Conservation (phyloP, 2,888 invertebrate genomes). For the Glyphotaelius pellucidus region DNA sequence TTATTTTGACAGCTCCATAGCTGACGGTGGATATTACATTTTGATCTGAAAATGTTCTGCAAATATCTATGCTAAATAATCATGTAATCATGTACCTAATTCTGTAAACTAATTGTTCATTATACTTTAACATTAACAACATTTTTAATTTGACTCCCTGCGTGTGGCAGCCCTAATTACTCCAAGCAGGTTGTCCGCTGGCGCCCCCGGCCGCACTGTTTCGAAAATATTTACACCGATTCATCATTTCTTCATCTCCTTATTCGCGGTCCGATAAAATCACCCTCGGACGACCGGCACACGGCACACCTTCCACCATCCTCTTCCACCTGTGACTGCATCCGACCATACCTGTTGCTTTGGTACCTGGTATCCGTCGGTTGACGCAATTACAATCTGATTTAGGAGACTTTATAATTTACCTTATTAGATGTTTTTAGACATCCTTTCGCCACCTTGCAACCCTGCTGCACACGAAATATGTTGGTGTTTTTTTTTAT, state of each 20-base stretch:
- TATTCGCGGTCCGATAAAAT: constrained; percentile 42
- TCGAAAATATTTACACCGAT: constrained; percentile 41
- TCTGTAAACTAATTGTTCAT: not conserved
- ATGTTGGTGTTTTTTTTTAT: not conserved
- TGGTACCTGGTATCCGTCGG: not conserved
- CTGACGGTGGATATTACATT: too few species aligned
- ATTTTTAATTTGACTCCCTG: not conserved
- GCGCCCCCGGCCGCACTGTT: constrained; percentile 33
- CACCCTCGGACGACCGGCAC: not conserved
- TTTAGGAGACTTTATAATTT: constrained; percentile 9
- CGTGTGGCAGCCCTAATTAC: constrained; percentile 18
- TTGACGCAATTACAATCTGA: constrained; percentile 30
- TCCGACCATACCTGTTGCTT: constrained; percentile 16
- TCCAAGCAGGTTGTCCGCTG: constrained; percentile 31
- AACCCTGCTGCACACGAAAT: not conserved
- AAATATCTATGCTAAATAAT: too few species aligned
- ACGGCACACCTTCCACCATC: not conserved
- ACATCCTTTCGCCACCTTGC: not conserved
- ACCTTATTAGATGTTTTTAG: not conserved
- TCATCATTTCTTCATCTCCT: constrained; percentile 28
- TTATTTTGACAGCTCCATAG: too few species aligned
- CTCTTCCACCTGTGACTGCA: not conserved
- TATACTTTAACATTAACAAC: not conserved
- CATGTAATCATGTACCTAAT: too few species aligned
- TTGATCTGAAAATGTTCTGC: too few species aligned